Evolutionary conservation across 2,888 invertebrate species (phyloP).

Genomic region (Seira ritae): DNA sequence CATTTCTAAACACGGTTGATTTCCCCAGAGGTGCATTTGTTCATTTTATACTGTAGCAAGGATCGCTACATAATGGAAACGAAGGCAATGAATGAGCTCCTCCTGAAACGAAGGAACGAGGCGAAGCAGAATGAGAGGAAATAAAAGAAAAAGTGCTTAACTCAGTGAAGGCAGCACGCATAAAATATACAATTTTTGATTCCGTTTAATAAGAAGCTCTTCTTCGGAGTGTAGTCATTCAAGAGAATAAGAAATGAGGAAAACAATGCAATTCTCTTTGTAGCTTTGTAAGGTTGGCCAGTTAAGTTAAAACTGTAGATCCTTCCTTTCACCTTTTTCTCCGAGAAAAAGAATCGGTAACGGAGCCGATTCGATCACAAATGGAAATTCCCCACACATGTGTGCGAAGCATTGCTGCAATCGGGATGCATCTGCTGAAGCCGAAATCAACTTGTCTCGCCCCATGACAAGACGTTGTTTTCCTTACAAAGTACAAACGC

Average conservation of each 20-base stretch:
- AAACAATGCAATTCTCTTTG: neutral
- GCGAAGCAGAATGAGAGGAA: neutral
- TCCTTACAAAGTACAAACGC: too few relatives aligned
- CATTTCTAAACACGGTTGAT: constrained; percentile 70
- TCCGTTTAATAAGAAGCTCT: neutral
- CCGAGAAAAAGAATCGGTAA: too few relatives aligned
- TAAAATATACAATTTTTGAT: constrained; percentile 6
- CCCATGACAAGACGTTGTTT: too few relatives aligned
- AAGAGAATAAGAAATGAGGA: constrained; percentile 5
- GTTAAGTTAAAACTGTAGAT: too few relatives aligned
- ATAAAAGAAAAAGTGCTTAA: constrained; percentile 12
- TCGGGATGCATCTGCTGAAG: constrained; percentile 41
- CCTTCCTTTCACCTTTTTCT: too few relatives aligned
- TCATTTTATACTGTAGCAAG: constrained; percentile 59
- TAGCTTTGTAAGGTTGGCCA: too few relatives aligned
- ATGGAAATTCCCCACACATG: too few relatives aligned
- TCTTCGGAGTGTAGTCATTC: neutral
- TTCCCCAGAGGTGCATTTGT: constrained; percentile 69
- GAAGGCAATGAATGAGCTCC: constrained; percentile 10
- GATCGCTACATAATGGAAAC: neutral
- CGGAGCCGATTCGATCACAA: too few relatives aligned
- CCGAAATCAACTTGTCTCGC: too few relatives aligned
- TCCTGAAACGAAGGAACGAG: too few relatives aligned
- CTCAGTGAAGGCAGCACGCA: neutral
- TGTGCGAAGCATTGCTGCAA: constrained; percentile 8